Evolutionary conservation across 2,888 invertebrate genomes (phyloP), one percentile per base, ranked within the genome.

Genomic region (Agrochola litura): DNA sequence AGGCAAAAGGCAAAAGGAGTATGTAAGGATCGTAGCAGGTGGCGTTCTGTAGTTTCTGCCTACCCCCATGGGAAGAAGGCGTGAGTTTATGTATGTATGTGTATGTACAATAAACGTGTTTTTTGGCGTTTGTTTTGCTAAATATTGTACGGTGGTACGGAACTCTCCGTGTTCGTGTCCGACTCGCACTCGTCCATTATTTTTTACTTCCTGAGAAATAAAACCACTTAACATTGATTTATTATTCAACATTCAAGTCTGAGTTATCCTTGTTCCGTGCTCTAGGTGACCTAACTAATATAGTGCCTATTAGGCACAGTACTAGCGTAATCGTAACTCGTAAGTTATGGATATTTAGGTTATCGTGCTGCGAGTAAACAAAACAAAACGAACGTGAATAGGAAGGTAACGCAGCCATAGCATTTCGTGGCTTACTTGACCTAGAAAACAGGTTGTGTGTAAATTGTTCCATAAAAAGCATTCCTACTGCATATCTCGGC

Each of bases 371-470:
- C 65, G 56, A 72, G 81, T 80, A 83, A 87, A 86, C 85, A 86
- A 88, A 73, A 83, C 81, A 84, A 87, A 76, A 60, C 66, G 69
- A 71, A 78, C 72, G 85, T 79, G 77, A 49, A 73, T 69, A 70
- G 56, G 66, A 76, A 70, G 54, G 80, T 70, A 76, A 75, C 49
- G 49, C 25, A 56, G 61, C 63, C 68, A 79, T 69, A 67, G 60
- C 76, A 76, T 86, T 88, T 87, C 85, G 83, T 86, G 81, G 76
- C 80, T 81, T 64, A 76, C 61, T 85, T 86, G 87, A 86, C 89
- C 89, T 89, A 89, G 81, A 89, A 86, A 88, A 86, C 88, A 82
- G 79, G 84, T 87, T 82, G 73, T 72, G 81, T 79, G 73, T 81
- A 77, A 80, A 79, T 81, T 79, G 76, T 73, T 74, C 80, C 69